A percentile compares a stretch with the other conserved stretches of the same genome.
phyloP scores from a whole-genome alignment of 2,113 vertebrate species.

The Peucedramus taeniatus region DNA sequence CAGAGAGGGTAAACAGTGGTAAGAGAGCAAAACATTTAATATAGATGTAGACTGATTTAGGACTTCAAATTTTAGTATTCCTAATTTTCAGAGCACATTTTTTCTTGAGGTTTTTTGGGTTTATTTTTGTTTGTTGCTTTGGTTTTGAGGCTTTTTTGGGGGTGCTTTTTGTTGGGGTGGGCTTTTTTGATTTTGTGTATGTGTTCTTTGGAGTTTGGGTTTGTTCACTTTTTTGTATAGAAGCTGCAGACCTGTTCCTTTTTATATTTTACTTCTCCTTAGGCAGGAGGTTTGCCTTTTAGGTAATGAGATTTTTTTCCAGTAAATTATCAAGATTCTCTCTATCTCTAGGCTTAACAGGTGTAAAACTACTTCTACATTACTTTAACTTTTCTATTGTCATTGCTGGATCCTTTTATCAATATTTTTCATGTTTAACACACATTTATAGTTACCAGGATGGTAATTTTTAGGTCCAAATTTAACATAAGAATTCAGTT shows the following conservation, averaged over 20 bases:
- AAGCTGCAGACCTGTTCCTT: background rate
- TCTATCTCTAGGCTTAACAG: background rate
- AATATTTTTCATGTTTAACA: background rate
- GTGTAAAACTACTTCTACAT: background rate
- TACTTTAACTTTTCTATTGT: background rate
- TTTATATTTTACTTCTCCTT: background rate
- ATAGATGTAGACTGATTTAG: background rate
- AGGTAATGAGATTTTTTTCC: background rate
- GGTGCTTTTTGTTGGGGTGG: rapidly evolving
- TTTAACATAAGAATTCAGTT: background rate
- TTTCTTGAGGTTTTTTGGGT: rapidly evolving
- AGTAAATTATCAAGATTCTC: background rate
- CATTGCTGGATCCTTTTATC: background rate
- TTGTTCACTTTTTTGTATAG: background rate
- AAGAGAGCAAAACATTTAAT: background rate
- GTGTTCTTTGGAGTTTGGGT: background rate
- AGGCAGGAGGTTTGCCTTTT: background rate
- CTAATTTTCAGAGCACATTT: background rate
- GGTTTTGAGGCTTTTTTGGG: rapidly evolving
- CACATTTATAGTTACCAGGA: background rate
- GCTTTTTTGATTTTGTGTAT: background rate
- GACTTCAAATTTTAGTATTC: background rate
- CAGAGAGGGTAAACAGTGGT: background rate
- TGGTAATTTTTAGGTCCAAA: background rate
- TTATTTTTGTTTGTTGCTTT: background rate